These are phyloP conservation scores for Ophonus ardosiacus DNA, from an alignment of 2,888 invertebrate species.

Conservation along the genomic window DNA sequence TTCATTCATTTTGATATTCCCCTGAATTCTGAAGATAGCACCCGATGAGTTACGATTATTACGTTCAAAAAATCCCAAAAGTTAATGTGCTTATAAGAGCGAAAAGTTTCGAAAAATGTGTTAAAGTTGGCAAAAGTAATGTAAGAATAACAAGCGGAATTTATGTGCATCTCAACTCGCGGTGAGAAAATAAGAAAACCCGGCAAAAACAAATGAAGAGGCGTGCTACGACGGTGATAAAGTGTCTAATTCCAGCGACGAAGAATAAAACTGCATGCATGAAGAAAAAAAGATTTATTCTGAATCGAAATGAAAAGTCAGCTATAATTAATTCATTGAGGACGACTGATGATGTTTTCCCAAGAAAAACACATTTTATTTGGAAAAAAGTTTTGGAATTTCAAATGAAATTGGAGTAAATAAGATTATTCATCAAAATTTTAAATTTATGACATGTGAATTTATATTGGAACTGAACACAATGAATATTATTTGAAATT, in stretches of 20 bases:
- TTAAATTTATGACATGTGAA: too few species aligned
- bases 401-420: too few species aligned
- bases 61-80: conserved; percentile 19
- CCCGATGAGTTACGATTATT: conserved; percentile 24
- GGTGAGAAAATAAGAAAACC: conserved; percentile 36
- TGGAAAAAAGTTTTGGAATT: not conserved
- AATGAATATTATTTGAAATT: too few species aligned
- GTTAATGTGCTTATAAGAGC: conserved; percentile 40
- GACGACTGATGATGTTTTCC: conserved; percentile 4
- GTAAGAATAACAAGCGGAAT: conserved; percentile 59
- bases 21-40: not conserved
- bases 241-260: conserved; percentile 57
- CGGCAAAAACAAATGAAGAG: conserved; percentile 52
- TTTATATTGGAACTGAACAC: too few species aligned
- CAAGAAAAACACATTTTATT: not conserved
- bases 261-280: conserved; percentile 50
- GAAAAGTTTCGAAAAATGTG: conserved; percentile 41
- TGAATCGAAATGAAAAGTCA: conserved; percentile 27
- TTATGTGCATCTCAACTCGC: conserved; percentile 39
- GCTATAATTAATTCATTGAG: conserved; percentile 35
- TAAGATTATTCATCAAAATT: too few species aligned
- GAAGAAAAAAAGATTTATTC: conserved; percentile 32
- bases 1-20: not conserved
- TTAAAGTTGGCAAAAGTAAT: conserved; percentile 58
- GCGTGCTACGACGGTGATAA: conserved; percentile 51